These are phyloP conservation scores for Cylas formicarius DNA, from an alignment of 1,140 invertebrate species.

Conservation along the genomic window DNA sequence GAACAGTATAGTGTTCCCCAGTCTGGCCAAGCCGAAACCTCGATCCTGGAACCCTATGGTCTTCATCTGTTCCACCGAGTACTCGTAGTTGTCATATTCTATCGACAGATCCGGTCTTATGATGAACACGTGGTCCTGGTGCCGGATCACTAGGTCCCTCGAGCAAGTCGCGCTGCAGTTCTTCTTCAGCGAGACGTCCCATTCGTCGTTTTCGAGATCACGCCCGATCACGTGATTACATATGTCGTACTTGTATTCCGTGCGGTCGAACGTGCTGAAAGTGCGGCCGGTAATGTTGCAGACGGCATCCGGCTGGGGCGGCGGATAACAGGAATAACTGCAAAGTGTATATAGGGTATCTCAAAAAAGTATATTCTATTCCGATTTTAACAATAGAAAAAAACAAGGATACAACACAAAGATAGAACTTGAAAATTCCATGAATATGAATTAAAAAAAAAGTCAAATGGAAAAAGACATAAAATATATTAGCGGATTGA, in stretches of 20 bases:
- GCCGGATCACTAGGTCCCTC: constrained; percentile 50
- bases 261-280: constrained; percentile 71
- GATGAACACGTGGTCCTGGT: constrained; percentile 50
- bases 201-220: constrained; percentile 55
- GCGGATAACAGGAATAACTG: constrained; percentile 56
- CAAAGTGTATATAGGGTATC: too few species aligned
- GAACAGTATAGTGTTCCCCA: constrained; percentile 61
- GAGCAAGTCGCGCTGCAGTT: constrained; percentile 51
- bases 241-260: constrained; percentile 67
- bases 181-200: constrained; percentile 58
- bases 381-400: too few species aligned
- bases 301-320: constrained; percentile 51
- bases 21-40: constrained; percentile 57
- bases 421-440: too few species aligned
- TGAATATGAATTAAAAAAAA: too few species aligned
- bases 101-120: constrained; percentile 59
- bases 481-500: too few species aligned
- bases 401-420: too few species aligned
- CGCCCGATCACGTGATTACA: constrained; percentile 71
- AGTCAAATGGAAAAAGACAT: too few species aligned
- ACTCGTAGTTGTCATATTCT: constrained; percentile 56
- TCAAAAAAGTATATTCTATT: too few species aligned
- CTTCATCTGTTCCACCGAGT: constrained; percentile 59
- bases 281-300: constrained; percentile 68
- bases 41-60: constrained; percentile 56